A percentile compares a stretch with the other conserved stretches of the same genome.
Evolutionary conservation across 2,797 vertebrate species (phyloP).

Genomic region (Pangasius krempfi): DNA sequence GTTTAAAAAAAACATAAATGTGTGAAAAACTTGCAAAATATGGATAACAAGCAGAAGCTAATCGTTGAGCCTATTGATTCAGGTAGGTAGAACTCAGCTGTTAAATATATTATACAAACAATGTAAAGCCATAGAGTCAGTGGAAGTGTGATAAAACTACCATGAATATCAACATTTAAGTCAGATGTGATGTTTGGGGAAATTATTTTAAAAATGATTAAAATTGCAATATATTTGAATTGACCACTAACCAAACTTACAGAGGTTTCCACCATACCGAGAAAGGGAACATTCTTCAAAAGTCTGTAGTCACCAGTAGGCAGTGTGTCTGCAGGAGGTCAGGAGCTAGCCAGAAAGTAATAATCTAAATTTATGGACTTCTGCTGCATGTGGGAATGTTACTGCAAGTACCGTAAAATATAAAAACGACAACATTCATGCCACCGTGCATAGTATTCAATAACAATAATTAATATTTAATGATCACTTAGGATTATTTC

Average conservation of each 20-base stretch:
- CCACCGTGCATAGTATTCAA: constrained; percentile 26
- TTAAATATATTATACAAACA: not conserved
- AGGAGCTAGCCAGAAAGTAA: constrained; percentile 26
- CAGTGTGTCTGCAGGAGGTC: constrained; percentile 20
- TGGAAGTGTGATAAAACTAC: not conserved
- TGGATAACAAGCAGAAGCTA: not conserved
- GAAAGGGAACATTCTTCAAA: not conserved
- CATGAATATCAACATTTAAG: not conserved
- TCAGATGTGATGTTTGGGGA: not conserved
- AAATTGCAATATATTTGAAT: not conserved
- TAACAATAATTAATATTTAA: constrained; percentile 43
- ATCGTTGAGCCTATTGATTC: not conserved
- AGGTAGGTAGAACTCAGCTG: not conserved
- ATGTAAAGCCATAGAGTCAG: not conserved
- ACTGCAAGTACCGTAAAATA: constrained; percentile 28
- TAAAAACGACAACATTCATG: constrained; percentile 38
- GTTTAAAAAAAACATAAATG: not conserved
- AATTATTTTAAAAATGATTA: not conserved
- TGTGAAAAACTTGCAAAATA: not conserved
- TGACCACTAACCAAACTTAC: not conserved
- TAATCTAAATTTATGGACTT: constrained; percentile 30
- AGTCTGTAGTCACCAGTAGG: not conserved
- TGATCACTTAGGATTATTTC: constrained; percentile 36
- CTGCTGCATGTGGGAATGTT: constrained; percentile 21
- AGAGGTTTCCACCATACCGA: not conserved